Evolutionary conservation across 1,140 invertebrate species (phyloP).

Genomic region (Drosophila ironensis): DNA sequence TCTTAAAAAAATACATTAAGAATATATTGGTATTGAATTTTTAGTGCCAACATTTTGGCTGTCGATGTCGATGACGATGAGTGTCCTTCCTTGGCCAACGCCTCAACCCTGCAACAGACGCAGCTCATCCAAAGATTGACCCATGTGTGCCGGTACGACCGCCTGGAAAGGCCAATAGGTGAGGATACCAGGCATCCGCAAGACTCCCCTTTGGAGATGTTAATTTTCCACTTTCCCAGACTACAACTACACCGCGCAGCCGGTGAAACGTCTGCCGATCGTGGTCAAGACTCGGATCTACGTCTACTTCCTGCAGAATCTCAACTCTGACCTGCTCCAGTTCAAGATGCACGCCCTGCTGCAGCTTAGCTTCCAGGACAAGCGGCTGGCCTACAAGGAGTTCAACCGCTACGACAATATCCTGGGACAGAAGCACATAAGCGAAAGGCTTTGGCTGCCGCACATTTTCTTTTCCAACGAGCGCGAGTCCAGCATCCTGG

Average conservation of each 20-base stretch:
- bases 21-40: background rate
- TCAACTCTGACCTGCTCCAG: slow-evolving; percentile 90
- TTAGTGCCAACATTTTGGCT: slow-evolving; percentile 37
- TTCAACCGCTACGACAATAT: slow-evolving; percentile 85
- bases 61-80: slow-evolving; percentile 52
- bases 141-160: slow-evolving; percentile 78
- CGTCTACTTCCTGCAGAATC: slow-evolving; percentile 89
- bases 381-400: slow-evolving; percentile 85
- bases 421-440: slow-evolving; percentile 87
- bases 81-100: slow-evolving; percentile 61
- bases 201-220: background rate
- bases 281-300: slow-evolving; percentile 87
- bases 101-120: slow-evolving; percentile 59
- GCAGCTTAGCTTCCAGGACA: slow-evolving; percentile 89
- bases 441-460: slow-evolving; percentile 89
- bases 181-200: background rate
- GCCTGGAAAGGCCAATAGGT: slow-evolving; percentile 68
- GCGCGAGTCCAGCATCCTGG: slow-evolving; percentile 86
- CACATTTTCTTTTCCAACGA: slow-evolving; percentile 91
- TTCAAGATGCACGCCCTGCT: slow-evolving; percentile 92
- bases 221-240: slow-evolving; percentile 10
- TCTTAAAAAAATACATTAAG: too few relatives aligned
- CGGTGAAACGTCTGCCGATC: slow-evolving; percentile 82
- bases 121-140: slow-evolving; percentile 74
- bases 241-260: slow-evolving; percentile 30